phyloP scores from a whole-genome alignment of 2,888 invertebrate species.

The Chloroclystis v-ata region DNA sequence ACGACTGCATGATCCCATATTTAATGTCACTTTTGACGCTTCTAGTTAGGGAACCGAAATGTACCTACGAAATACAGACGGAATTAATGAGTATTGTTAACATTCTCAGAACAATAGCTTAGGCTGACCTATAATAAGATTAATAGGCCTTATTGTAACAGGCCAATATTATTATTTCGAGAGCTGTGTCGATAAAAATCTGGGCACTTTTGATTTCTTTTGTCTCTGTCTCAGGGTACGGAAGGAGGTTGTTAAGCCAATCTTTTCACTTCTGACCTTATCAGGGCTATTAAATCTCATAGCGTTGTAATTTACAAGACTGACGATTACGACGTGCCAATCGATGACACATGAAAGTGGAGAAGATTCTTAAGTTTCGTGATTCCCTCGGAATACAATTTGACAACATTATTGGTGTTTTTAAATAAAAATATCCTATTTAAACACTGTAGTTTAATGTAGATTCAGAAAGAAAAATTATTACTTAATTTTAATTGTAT shows the following conservation, averaged over 20 bases:
- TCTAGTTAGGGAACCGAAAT: slow-evolving; percentile 36
- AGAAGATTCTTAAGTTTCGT: slow-evolving; percentile 14
- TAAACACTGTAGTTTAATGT: background rate
- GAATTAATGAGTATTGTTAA: slow-evolving; percentile 12
- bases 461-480: too few relatives aligned
- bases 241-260: slow-evolving; percentile 7
- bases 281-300: slow-evolving; percentile 23
- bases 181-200: slow-evolving; percentile 11
- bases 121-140: background rate
- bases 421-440: too few relatives aligned
- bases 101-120: slow-evolving; percentile 13
- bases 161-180: slow-evolving; percentile 2
- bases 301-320: slow-evolving; percentile 22
- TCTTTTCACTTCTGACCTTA: slow-evolving; percentile 31
- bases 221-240: slow-evolving; percentile 13
- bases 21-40: slow-evolving; percentile 45
- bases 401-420: slow-evolving; percentile 1
- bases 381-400: slow-evolving; percentile 11
- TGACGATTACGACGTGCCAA: slow-evolving; percentile 23
- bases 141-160: background rate
- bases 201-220: slow-evolving; percentile 26
- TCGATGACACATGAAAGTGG: slow-evolving; percentile 22
- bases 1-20: slow-evolving; percentile 36
- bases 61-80: background rate
- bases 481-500: too few relatives aligned